Evolutionary conservation across 2,797 vertebrate genomes (phyloP).

Genomic region (Momotus momota): DNA sequence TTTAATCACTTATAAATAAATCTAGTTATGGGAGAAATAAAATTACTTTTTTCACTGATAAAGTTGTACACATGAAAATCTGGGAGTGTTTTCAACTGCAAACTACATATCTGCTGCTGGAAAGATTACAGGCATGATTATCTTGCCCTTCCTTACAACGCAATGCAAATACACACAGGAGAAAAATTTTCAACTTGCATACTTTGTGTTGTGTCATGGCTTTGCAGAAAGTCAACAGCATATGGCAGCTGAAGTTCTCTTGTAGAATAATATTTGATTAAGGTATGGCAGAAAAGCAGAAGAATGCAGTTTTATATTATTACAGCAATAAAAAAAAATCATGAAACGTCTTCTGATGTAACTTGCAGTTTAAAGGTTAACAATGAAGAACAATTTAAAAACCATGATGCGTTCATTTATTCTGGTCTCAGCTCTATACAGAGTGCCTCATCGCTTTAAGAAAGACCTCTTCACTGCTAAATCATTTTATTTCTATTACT

Average conservation of each 20-base stretch:
- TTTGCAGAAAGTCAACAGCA: neutral
- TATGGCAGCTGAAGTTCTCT: neutral
- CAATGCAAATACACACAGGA: neutral
- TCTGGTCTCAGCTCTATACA: neutral
- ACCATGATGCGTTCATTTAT: neutral
- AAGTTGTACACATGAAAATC: neutral
- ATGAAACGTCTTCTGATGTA: neutral
- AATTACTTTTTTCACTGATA: neutral
- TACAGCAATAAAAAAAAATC: neutral
- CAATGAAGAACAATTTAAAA: neutral
- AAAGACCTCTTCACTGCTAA: neutral
- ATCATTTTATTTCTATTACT: constrained; percentile 48
- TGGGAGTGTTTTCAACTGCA: neutral
- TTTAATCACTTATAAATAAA: neutral
- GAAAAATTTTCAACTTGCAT: neutral
- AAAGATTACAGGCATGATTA: neutral
- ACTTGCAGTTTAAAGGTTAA: neutral
- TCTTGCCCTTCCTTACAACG: neutral
- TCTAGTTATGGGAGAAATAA: neutral
- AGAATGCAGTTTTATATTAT: neutral
- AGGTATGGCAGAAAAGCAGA: neutral
- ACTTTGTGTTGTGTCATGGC: neutral
- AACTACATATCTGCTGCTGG: neutral
- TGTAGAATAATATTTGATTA: fast-evolving
- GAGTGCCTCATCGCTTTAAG: neutral